Conservation (phyloP, 2,888 invertebrate genomes). For the Drosophila eohydei region DNA sequence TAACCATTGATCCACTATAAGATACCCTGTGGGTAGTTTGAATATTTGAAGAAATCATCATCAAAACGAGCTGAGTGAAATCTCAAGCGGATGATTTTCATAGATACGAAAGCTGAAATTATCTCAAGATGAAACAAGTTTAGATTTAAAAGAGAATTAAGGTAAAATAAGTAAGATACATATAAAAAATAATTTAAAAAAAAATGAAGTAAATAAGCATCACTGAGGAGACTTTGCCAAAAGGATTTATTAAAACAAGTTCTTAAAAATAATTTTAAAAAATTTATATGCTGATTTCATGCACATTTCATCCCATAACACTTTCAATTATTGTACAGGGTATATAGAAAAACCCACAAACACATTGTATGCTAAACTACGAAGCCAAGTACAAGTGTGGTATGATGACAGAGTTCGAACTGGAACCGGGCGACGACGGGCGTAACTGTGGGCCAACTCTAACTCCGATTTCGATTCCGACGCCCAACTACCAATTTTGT, state of each 20-base stretch:
- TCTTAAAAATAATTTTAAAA: neutral
- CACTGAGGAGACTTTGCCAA: neutral
- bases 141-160: too few species aligned
- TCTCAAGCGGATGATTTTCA: too few species aligned
- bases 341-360: slow-evolving; percentile 68
- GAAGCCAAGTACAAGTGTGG: slow-evolving; percentile 55
- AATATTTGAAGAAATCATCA: too few species aligned
- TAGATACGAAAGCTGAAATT: too few species aligned
- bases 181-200: too few species aligned
- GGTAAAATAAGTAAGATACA: too few species aligned
- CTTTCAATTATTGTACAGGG: neutral
- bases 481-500: slow-evolving; percentile 15
- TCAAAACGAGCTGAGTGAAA: neutral
- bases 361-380: slow-evolving; percentile 79
- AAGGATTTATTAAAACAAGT: neutral
- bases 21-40: slow-evolving; percentile 17
- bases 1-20: neutral
- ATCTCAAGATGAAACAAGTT: too few species aligned
- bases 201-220: neutral
- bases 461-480: neutral
- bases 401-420: slow-evolving; percentile 31
- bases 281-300: neutral
- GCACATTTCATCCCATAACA: neutral
- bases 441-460: slow-evolving; percentile 24
- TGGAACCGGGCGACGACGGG: slow-evolving; percentile 12